Conservation (phyloP, 2,888 invertebrate genomes). For the Gibbula magus region DNA sequence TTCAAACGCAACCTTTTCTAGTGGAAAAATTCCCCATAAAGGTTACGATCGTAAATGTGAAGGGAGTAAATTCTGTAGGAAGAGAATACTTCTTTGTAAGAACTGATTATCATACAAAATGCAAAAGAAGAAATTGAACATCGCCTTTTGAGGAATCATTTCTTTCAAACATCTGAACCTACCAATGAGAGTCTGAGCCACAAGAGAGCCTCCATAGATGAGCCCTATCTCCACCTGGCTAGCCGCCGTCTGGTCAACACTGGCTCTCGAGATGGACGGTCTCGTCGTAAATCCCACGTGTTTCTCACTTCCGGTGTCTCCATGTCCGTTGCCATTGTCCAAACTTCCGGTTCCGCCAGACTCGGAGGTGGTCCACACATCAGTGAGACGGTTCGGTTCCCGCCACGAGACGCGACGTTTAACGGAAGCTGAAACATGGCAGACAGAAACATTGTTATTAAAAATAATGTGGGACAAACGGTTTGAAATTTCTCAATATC, state of each 20-base stretch:
- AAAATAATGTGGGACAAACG: too few species aligned
- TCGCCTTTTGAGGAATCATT: too few species aligned
- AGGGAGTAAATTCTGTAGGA: too few species aligned
- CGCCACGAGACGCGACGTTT: conserved; percentile 3
- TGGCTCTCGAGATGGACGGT: neutral
- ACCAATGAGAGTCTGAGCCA: conserved; percentile 92
- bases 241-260: conserved; percentile 69
- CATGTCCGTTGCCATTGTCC: neutral
- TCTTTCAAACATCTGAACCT: conserved; percentile 29
- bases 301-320: neutral
- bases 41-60: too few species aligned
- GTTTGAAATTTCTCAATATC: too few species aligned
- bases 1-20: too few species aligned
- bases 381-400: neutral
- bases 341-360: neutral
- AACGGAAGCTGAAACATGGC: neutral
- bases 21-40: too few species aligned
- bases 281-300: neutral
- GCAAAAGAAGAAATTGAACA: too few species aligned
- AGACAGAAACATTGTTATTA: too few species aligned
- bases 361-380: neutral
- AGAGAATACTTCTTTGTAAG: too few species aligned
- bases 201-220: conserved; percentile 87
- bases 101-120: too few species aligned
- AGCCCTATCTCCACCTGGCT: conserved; percentile 81